Conservation (phyloP, 2,797 vertebrate species). For the Molothrus aeneus region DNA sequence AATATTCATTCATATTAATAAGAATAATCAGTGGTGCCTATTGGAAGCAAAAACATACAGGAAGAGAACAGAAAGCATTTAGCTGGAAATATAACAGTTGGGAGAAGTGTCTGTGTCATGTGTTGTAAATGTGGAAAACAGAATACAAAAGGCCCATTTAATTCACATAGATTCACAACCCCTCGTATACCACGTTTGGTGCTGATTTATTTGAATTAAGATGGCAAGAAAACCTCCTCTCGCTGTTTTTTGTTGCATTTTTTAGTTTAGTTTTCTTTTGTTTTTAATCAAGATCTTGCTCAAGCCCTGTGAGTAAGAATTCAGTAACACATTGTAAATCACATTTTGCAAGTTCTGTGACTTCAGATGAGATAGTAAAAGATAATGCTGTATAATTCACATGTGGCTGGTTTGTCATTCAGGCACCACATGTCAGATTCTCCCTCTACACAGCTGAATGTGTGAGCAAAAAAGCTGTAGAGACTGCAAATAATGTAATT, state of each 20-base stretch:
- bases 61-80: conserved; percentile 5
- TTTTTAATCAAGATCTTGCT: conserved; percentile 63
- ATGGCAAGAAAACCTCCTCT: conserved; percentile 44
- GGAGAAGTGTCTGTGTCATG: conserved; percentile 6
- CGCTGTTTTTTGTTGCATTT: neutral
- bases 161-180: neutral
- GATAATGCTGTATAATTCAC: conserved; percentile 46
- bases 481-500: neutral
- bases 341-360: conserved; percentile 45
- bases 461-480: neutral
- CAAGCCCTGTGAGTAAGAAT: conserved; percentile 35
- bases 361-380: conserved; percentile 60
- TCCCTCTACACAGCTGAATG: neutral
- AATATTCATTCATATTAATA: conserved; percentile 24
- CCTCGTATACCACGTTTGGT: neutral
- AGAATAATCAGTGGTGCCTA: neutral
- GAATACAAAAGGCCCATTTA: conserved; percentile 43
- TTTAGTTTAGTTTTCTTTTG: conserved; percentile 48
- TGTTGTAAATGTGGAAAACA: conserved; percentile 37
- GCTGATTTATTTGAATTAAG: conserved; percentile 54
- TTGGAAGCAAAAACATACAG: neutral
- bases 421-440: conserved; percentile 37
- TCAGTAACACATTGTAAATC: conserved; percentile 61
- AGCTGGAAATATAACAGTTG: neutral
- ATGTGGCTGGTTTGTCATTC: conserved; percentile 53